Evolutionary conservation across 92 coral and sea anemone genomes (phyloP), one percentile per base, ranked within the genome.

Genomic region (Bergia sp.): DNA sequence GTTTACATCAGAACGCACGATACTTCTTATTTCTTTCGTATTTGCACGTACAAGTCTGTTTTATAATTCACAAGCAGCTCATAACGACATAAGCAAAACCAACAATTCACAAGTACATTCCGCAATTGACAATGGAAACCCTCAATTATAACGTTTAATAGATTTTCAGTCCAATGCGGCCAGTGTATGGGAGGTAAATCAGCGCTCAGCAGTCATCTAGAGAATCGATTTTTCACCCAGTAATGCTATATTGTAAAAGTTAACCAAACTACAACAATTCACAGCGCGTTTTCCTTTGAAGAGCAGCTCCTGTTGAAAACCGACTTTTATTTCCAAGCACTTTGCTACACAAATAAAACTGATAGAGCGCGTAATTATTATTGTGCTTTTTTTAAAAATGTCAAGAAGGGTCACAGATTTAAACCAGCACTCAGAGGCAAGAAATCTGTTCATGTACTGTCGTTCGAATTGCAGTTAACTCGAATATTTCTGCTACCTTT

Each of bases 331-430:
- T 29, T 37, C 76, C n/a, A 36, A 72, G 41, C 58, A 73, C 41
- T 8, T 73, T 37, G 11, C 77, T 16, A 13, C 77, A 73, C 77
- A 73, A 73, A 73, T 44, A 73, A 73, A 73, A 37, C 16, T 23
- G 12, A 12, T 72, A 11, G 77, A 39, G 44, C 42, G 42, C 20
- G 42, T 73, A 73, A 73, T 73, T 73, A 16, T n/a, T 72, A 9
- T 72, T 39, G 37, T n/a, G 41, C 12, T 4, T 23, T 76, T 38
- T 76, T n/a, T 3, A 38, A 9, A 76, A 4, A 76, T 38, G 80
- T 76, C 80, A 76, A 76, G 80, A 39, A 29, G 23, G 79, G 53
- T 40, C 47, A 40, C 18, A 40, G 47, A 76, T 76, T 41, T 76
- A 12, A 76, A 76, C 53, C 49, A 39, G 80, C 50, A 37, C 49